These are phyloP conservation scores for Neodontobutis hainanensis DNA, from an alignment of 2,113 vertebrate species.

Conservation along the genomic window DNA sequence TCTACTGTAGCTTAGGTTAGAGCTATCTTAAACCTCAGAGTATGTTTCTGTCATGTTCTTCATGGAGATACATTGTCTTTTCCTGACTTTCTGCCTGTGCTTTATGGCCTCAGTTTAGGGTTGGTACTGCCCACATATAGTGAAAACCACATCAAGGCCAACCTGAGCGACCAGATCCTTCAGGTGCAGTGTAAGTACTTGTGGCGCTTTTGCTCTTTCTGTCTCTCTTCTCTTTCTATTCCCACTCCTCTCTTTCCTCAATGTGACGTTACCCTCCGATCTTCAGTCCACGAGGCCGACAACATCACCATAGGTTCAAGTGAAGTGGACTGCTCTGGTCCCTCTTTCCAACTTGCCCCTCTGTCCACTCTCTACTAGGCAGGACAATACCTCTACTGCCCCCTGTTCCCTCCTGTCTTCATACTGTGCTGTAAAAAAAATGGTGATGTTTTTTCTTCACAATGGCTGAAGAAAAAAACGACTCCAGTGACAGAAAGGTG, in stretches of 20 bases:
- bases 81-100: conserved; percentile 32
- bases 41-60: too few relatives aligned
- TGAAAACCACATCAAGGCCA: conserved; percentile 97
- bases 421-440: conserved; percentile 81
- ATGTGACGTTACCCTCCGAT: conserved; percentile 40
- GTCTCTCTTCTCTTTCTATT: conserved; percentile 54
- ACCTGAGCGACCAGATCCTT: conserved; percentile 98
- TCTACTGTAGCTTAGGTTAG: too few relatives aligned
- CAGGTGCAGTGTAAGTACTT: conserved; percentile 99
- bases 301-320: conserved; percentile 52
- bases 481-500: conserved; percentile 81
- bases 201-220: conserved; percentile 32
- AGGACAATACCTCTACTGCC: conserved; percentile 66
- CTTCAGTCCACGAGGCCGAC: conserved; percentile 57
- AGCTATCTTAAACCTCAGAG: too few relatives aligned
- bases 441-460: conserved; percentile 83
- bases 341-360: conserved; percentile 28
- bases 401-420: conserved; percentile 76
- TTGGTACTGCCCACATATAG: conserved; percentile 96
- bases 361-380: conserved; percentile 56
- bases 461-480: conserved; percentile 82
- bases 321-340: conserved; percentile 42
- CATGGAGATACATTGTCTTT: background rate
- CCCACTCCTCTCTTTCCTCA: conserved; percentile 40
- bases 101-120: conserved; percentile 84